Evolutionary conservation across 2,888 invertebrate species (phyloP).

Genomic region (Epinotia brunnichana): DNA sequence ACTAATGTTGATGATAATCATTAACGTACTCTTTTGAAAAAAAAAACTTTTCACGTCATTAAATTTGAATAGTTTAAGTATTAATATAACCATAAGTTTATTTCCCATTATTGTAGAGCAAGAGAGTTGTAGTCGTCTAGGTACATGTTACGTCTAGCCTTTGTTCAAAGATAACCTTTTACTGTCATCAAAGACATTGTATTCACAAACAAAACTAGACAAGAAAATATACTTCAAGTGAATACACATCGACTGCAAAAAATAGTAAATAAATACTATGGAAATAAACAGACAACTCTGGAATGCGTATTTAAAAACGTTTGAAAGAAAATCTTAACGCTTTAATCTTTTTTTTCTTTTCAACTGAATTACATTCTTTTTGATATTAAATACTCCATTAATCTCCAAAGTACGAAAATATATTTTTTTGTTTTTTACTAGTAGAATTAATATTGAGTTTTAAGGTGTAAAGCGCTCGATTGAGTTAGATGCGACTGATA

Average conservation of each 20-base stretch:
- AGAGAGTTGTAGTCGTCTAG: constrained; percentile 18
- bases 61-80: constrained; percentile 1
- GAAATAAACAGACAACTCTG: constrained; percentile 45
- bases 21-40: too few relatives aligned
- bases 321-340: constrained; percentile 41
- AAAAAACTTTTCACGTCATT: neutral
- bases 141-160: constrained; percentile 37
- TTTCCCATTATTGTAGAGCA: constrained; percentile 20
- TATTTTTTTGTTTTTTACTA: constrained; percentile 1
- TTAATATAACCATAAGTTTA: constrained; percentile 4
- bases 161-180: constrained; percentile 57
- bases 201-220: constrained; percentile 58
- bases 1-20: too few relatives aligned
- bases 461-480: neutral
- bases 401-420: constrained; percentile 26
- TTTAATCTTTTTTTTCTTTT: constrained; percentile 37
- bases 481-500: too few relatives aligned
- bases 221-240: constrained; percentile 42
- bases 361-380: constrained; percentile 35
- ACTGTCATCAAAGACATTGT: constrained; percentile 64
- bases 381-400: constrained; percentile 35
- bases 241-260: constrained; percentile 43
- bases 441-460: neutral
- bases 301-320: constrained; percentile 45
- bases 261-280: constrained; percentile 40